Base-by-base conservation (phyloP, 1,140 invertebrate species). In the Gonatopus flavifemur region DNA sequence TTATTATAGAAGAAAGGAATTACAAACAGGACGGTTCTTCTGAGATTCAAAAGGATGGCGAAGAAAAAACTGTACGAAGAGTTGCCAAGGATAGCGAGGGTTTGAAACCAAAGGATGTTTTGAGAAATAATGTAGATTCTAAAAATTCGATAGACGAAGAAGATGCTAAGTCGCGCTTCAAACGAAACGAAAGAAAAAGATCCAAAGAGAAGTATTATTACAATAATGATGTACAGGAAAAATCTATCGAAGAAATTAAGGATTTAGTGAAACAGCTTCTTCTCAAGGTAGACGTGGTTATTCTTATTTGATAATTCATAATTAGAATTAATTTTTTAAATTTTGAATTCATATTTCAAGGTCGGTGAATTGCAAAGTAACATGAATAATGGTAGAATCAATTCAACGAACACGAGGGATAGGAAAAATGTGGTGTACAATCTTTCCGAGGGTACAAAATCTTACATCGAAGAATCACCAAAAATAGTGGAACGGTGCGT, bases 241-340 rank as follows among this genome's bases (percentile, higher is more conserved):
- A 41, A 44, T 58, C 64, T 1, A 56, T 67, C 21, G 44, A 54
- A 20, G 59, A 67, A 13, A 65, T 67, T 12, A 61, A 63, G 30
- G 40, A 56, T 3, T 44, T 67, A 0, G 60, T 45, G 0, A 37
- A 61, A 33, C 53, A 61, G 19, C 36, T 67, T 16, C 40, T 63
- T 6, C 25, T 38, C 8, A 67, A 67, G 24, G 63, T 64, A 43
- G 38, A 12, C 28, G 19, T 30, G 21, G 16, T n/a, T 18, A 0
- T 30, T 19, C 22, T 33, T 35, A 21, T 45, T 5, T 22, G 16
- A 0, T 19, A n/a, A 12, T 3, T 6, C n/a, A 33, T 8, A 9
- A 20, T 31, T 44, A 7, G 16, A n/a, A 20, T 3, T 12, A 3
- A 2, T 33, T 44, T 13, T 7, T 12, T 32, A 4, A 44, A 30